Percentiles rank a stretch among this genome's conserved stretches.
phyloP scores from a whole-genome alignment of 2,888 invertebrate genomes.

The Magallana nippona region DNA sequence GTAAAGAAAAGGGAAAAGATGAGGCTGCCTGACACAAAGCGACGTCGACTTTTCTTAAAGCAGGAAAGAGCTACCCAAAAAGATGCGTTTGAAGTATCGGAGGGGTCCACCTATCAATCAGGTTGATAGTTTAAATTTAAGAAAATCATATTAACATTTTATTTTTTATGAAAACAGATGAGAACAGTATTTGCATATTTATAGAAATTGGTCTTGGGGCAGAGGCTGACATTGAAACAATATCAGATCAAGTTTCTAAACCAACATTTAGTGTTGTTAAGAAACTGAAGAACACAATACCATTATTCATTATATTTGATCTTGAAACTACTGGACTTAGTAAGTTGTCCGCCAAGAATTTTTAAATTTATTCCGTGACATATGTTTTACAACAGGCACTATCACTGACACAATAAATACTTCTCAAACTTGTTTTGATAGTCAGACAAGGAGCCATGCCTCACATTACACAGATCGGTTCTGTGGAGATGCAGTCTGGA shows the following conservation, averaged over 20 bases:
- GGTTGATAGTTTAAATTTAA: conserved; percentile 18
- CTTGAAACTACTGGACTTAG: conserved; percentile 26
- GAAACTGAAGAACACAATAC: neutral
- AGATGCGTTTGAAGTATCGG: conserved; percentile 21
- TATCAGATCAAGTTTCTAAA: conserved; percentile 25
- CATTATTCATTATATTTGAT: neutral
- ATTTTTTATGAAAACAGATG: too few species aligned
- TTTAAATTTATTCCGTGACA: too few species aligned
- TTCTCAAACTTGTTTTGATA: conserved; percentile 18
- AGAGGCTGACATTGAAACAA: conserved; percentile 24
- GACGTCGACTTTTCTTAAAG: conserved; percentile 36
- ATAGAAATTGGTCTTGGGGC: conserved; percentile 13
- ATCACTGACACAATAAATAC: neutral
- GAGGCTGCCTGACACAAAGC: conserved; percentile 33
- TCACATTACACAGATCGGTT: conserved; percentile 52
- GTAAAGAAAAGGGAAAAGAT: conserved; percentile 14
- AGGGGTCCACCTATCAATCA: conserved; percentile 40
- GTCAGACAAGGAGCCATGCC: conserved; percentile 45
- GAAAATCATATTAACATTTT: too few species aligned
- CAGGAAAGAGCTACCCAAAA: conserved; percentile 10
- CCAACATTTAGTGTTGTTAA: neutral
- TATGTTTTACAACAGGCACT: too few species aligned
- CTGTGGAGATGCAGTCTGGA: conserved; percentile 31
- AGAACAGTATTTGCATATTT: neutral
- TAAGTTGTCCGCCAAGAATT: neutral